Conservation (phyloP, 2,888 invertebrate genomes). For the Chrysopilus asiliformis region DNA sequence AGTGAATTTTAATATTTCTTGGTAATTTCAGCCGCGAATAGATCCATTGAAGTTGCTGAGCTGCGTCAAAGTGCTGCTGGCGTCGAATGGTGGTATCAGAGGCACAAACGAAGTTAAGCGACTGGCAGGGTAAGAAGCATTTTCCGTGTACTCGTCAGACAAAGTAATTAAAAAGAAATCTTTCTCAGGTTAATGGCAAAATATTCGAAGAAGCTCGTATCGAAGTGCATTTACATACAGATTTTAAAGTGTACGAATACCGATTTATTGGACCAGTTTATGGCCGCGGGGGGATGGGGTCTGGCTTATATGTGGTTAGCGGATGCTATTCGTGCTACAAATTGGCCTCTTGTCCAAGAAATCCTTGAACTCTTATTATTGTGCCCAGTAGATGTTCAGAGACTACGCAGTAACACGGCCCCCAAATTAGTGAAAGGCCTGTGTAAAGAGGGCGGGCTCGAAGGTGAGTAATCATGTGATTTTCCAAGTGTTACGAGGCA, state of each 20-base stretch:
- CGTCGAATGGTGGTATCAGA: conserved; percentile 74
- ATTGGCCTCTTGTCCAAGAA: conserved; percentile 79
- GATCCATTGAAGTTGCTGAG: conserved; percentile 79
- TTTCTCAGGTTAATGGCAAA: conserved; percentile 78
- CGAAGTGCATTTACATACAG: conserved; percentile 89
- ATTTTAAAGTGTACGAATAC: conserved; percentile 78
- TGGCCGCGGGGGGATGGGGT: conserved; percentile 86
- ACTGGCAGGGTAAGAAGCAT: conserved; percentile 59
- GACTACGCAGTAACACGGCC: conserved; percentile 80
- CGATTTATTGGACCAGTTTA: conserved; percentile 72
- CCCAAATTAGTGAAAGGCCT: conserved; percentile 84
- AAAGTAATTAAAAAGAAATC: conserved; percentile 6
- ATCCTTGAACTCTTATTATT: conserved; percentile 69
- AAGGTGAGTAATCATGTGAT: conserved; percentile 50
- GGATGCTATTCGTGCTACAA: conserved; percentile 69
- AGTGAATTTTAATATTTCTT: conserved; percentile 17
- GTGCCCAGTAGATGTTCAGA: conserved; percentile 82
- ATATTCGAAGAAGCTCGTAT: conserved; percentile 88
- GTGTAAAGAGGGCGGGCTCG: conserved; percentile 67
- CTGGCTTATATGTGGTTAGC: conserved; percentile 82
- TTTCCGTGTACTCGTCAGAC: neutral
- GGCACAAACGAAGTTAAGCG: conserved; percentile 77
- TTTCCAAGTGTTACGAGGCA: neutral
- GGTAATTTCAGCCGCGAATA: conserved; percentile 71
- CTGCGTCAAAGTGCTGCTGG: conserved; percentile 75